Percentiles rank a stretch among this genome's conserved stretches.
Conservation (phyloP, 2,888 invertebrate genomes). For the Himalopsyche anomala region DNA sequence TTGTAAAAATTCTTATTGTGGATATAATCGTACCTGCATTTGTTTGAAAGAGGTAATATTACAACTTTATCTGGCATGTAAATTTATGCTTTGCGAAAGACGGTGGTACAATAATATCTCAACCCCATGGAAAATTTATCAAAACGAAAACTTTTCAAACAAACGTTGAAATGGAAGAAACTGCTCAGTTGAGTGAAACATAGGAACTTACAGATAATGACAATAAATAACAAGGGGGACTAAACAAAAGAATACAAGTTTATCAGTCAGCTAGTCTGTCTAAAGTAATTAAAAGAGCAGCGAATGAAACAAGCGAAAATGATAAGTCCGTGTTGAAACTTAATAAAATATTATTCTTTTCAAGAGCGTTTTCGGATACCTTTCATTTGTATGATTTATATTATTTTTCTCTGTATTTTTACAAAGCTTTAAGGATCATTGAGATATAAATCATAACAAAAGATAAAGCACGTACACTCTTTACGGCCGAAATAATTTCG, state of each 20-base stretch:
- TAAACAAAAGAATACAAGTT: background rate
- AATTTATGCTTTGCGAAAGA: background rate
- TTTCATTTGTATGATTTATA: conserved; percentile 10
- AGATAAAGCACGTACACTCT: conserved; percentile 6
- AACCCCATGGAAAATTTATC: background rate
- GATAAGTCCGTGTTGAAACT: conserved; percentile 13
- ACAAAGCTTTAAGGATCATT: background rate
- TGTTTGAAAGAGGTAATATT: background rate
- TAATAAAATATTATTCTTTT: conserved; percentile 29
- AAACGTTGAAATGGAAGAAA: conserved; percentile 15
- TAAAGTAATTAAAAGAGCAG: conserved; percentile 18
- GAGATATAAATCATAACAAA: conserved; percentile 5
- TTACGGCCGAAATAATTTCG: background rate
- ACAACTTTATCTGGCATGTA: no score
- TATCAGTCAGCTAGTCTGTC: conserved; percentile 16
- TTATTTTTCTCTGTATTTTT: conserved; percentile 3
- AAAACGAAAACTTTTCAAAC: conserved; percentile 26
- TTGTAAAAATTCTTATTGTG: no score
- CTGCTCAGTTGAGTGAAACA: conserved; percentile 6
- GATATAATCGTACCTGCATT: background rate
- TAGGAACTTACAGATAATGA: conserved; percentile 15
- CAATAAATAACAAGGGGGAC: background rate
- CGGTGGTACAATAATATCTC: background rate
- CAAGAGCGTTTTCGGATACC: background rate
- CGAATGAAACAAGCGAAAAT: background rate